A percentile compares a stretch with the other conserved stretches of the same genome.
Evolutionary conservation across 2,888 invertebrate species (phyloP).

Genomic region (Alsophila aescularia): DNA sequence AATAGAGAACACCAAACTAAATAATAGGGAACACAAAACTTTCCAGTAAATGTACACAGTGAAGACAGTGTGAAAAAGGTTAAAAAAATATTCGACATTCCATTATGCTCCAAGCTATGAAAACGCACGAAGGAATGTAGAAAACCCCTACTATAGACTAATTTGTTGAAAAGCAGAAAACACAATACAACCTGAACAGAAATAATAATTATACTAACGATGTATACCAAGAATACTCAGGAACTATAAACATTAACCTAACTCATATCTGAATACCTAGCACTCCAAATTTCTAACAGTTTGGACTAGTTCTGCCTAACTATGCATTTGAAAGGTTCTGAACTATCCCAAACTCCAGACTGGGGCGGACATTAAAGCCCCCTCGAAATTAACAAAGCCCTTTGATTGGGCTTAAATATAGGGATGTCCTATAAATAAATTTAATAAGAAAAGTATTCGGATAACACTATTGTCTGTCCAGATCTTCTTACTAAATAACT

Average conservation of each 20-base stretch:
- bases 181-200: neutral
- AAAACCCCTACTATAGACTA: too few relatives aligned
- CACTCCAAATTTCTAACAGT: conserved; percentile 52
- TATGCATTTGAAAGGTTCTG: conserved; percentile 44
- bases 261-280: conserved; percentile 45
- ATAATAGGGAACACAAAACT: too few relatives aligned
- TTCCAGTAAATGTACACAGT: too few relatives aligned
- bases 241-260: conserved; percentile 41
- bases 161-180: too few relatives aligned
- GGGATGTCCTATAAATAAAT: neutral
- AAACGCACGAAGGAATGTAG: too few relatives aligned
- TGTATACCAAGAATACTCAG: conserved; percentile 2
- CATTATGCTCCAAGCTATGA: too few relatives aligned
- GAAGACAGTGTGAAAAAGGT: too few relatives aligned
- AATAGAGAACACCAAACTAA: too few relatives aligned
- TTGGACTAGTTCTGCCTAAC: conserved; percentile 51
- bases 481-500: too few relatives aligned
- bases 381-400: conserved; percentile 16
- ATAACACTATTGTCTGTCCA: too few relatives aligned
- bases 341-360: conserved; percentile 24
- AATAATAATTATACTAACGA: neutral
- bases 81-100: too few relatives aligned
- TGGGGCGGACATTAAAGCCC: conserved; percentile 27
- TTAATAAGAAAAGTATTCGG: neutral
- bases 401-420: conserved; percentile 19